phyloP scores from a whole-genome alignment of 2,888 invertebrate genomes.

The Eugnorisma glareosa region DNA sequence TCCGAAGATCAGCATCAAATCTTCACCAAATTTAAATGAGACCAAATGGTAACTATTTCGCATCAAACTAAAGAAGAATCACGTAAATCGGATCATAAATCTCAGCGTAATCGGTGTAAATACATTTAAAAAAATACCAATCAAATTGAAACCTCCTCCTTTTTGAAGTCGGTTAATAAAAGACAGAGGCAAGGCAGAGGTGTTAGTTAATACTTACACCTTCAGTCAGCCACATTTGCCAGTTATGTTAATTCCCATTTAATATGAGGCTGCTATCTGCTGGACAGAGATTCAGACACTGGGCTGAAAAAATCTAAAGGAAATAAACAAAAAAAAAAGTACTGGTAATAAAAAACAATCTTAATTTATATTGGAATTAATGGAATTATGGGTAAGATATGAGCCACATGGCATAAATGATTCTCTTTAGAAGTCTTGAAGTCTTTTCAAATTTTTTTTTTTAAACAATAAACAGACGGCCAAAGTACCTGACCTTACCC shows the following conservation, averaged over 20 bases:
- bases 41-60: no score
- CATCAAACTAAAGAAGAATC: no score
- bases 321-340: background rate
- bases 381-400: background rate
- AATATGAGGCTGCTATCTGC: no score
- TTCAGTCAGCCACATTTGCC: background rate
- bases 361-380: background rate
- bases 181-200: background rate
- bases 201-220: background rate
- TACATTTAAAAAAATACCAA: no score
- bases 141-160: no score
- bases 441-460: background rate
- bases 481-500: slow-evolving; percentile 17
- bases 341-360: background rate
- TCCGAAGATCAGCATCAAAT: no score
- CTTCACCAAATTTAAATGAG: no score
- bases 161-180: no score
- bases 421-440: slow-evolving; percentile 5
- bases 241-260: background rate
- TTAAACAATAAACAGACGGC: slow-evolving; percentile 3
- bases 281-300: background rate
- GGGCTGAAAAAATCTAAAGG: no score
- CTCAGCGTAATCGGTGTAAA: no score
- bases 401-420: slow-evolving; percentile 5
- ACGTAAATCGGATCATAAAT: no score